Base-by-base conservation (phyloP, 2,888 invertebrate genomes). In the Xanthorhoe designata region DNA sequence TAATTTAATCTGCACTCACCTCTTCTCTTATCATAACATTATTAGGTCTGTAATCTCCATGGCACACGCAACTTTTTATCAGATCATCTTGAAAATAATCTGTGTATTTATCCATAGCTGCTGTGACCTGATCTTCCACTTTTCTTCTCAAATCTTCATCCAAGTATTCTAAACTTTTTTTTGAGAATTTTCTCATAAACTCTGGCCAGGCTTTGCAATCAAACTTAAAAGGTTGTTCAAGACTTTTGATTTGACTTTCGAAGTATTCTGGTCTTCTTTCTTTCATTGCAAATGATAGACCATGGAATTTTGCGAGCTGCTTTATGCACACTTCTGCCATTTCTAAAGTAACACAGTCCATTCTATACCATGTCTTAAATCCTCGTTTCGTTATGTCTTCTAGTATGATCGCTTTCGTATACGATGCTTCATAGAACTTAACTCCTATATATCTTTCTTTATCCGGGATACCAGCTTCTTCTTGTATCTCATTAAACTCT, bases 31-130 rank as follows among this genome's bases (percentile, higher is more conserved):
- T 56, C 75, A 91, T 68, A 18, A 90, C 78, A 73, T 91, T 90
- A 60, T 82, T 86, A n/a, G 82, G 76, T 66, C 83, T 84, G 61
- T 80, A 91, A 74, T 90, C 90, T 0, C 90, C 89, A 68, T 90
- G 90, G 52, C 84, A 82, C 5, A 89, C 58, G 60, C 83, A 84
- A 15, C 56, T 58, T 35, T 13, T 75, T 66, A n/a, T 75, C 42
- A 1, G 64, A 19, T 71, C 68, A 0, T 82, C 81, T n/a, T 66
- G 68, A 10, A 75, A 68, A 64, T 83, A 79, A 8, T 72, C 67
- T 0, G 56, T 55, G 68, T 74, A 78, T 42, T 77, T 83, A 0
- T 81, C 73, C 0, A 73, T 19, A 4, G 79, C 66, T 3, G 45
- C 64, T 0, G 70, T 63, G 17, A 75, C 64, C 47, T 79, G 79